Evolutionary conservation across 1,140 invertebrate genomes (phyloP), one percentile per base, ranked within the genome.

Genomic region (Psix sp.): DNA sequence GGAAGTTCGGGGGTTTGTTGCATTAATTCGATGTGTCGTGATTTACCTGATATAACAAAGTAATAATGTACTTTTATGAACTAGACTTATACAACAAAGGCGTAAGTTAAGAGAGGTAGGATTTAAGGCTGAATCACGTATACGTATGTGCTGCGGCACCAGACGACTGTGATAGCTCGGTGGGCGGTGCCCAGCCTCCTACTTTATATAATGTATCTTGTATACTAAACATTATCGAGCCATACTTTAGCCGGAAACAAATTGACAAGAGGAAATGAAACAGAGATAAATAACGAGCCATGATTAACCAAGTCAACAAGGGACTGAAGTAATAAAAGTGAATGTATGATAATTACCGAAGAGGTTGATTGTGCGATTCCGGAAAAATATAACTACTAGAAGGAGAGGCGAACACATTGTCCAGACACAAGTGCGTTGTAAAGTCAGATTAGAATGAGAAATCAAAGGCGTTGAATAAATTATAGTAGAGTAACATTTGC

Each of bases 61-160:
- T 74, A 79, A 77, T 82, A 80, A 77, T 82, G 80, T 81, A 81
- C 74, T 77, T 78, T 74, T 73, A 72, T 66, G 70, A 82, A 78
- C 42, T 77, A 71, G 59, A 82, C 68, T 77, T 62, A 80, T 54
- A n/a, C n/a, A 74, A 71, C 65, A 57, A 79, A 78, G 51, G 81
- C 52, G 39, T 83, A 83, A 80, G 68, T 76, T 84, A 86, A 84
- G 79, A n/a, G n/a, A 85, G 75, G 82, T 88, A 86, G 84, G 81
- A 77, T 79, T 72, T 88, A 88, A 88, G 86, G 86, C 85, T 86
- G 84, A 88, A 87, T 85, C 86, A 87, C 82, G 86, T 87, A 88
- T 88, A 87, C 85, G 86, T 87, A 88, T 87, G 86, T 87, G 86
- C 85, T 87, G 85, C 86, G 86, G 85, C 85, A 88, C 86, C 86